Base-by-base conservation (phyloP, 2,797 vertebrate genomes). In the Peromyscus attwateri region DNA sequence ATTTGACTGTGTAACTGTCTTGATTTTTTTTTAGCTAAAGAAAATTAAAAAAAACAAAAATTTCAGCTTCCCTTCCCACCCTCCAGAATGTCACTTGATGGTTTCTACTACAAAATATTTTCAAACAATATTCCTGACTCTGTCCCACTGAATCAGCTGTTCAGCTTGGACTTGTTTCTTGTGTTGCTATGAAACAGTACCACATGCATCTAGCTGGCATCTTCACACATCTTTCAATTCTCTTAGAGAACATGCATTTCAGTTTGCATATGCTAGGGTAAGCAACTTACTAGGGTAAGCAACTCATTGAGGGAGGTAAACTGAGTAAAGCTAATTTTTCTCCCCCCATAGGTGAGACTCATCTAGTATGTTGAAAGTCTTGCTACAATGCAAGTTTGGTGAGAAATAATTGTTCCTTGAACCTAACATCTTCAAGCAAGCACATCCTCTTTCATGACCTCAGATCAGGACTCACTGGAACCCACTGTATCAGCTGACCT, bases 81-180 rank as follows among this genome's bases (percentile, higher is more conserved):
- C 11, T 75, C n/a, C 9, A 90, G 92, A 83, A 80, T 94, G 13
- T 95, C 70, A 79, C 66, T 66, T 95, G 73, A 89, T 87, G 88
- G 66, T 68, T 85, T 95, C 76, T 94, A 81, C 68, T 31, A 46
- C 87, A 92, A 96, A 96, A 89, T 92, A 92, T 70, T 89, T 93
- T 87, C 52, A 70, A 80, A 77, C 94, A 89, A 40, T 62, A 88
- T 81, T 71, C 49, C 93, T 55, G 43, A 91, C 77, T 94, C 57
- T n/a, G 8, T 87, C 68, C 71, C 66, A 49, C 62, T 73, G 25
- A 71, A 29, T 8, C 34, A 83, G 92, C 73, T 73, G 14, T 23
- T 77, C 2, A 0, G 73, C 11, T 8, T 7, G n/a, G 49, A 49
- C 37, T 23, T 8, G 3, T 21, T 57, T 64, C 52, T 81, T 13